Conservation (phyloP, 2,113 vertebrate species). For the Odocoileus virginianus region DNA sequence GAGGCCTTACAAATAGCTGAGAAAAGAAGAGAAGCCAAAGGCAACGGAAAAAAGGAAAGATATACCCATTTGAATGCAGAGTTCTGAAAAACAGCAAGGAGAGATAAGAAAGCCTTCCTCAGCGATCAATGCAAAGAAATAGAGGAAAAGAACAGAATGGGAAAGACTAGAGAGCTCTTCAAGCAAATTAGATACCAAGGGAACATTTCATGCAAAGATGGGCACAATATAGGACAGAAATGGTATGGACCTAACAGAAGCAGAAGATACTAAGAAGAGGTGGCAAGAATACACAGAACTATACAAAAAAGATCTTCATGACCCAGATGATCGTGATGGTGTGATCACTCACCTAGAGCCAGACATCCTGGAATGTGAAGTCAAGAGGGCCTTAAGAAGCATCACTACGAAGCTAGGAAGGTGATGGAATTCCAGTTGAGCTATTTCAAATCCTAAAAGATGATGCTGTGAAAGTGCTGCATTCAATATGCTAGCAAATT, state of each 20-base stretch:
- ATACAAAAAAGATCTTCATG: not conserved
- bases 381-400: not conserved
- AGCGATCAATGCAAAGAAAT: not conserved
- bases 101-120: not conserved
- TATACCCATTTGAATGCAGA: not conserved
- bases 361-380: not conserved
- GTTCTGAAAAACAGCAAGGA: not conserved
- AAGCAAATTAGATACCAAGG: not conserved
- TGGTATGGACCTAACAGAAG: not conserved
- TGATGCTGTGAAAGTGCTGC: not conserved
- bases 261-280: not conserved
- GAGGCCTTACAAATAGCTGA: not conserved
- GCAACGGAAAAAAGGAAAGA: not conserved
- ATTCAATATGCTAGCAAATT: not conserved
- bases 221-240: not conserved
- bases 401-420: not conserved
- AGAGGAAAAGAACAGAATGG: not conserved
- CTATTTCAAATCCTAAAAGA: not conserved
- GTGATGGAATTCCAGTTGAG: not conserved
- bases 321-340: not conserved
- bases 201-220: not conserved
- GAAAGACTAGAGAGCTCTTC: not conserved
- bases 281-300: not conserved
- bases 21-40: not conserved
- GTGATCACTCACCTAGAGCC: not conserved